Conservation (phyloP, 2,113 vertebrate genomes). For the Caloenas nicobarica region DNA sequence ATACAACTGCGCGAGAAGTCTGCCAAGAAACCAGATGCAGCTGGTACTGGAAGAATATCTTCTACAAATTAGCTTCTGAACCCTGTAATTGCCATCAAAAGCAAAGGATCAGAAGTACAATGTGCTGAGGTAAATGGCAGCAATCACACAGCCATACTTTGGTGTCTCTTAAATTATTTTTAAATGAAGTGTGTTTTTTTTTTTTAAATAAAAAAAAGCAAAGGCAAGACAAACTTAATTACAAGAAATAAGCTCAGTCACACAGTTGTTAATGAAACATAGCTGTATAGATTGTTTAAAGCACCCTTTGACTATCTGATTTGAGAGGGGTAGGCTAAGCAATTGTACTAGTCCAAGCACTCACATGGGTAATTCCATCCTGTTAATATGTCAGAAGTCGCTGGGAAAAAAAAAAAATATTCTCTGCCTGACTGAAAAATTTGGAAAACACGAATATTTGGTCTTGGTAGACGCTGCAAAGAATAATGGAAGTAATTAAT, state of each 20-base stretch:
- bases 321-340: not conserved
- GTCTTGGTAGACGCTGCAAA: not conserved
- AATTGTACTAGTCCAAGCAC: not conserved
- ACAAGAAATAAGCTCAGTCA: conserved; percentile 21
- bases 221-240: not conserved
- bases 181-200: not conserved
- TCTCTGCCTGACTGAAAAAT: not conserved
- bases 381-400: not conserved
- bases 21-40: conserved; percentile 30
- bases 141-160: not conserved
- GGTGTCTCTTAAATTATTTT: not conserved
- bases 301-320: not conserved
- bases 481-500: not conserved
- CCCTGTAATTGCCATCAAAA: conserved; percentile 12
- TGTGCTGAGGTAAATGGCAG: not conserved
- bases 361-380: not conserved
- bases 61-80: conserved; percentile 43
- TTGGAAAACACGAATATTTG: not conserved
- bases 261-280: conserved; percentile 6
- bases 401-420: not conserved
- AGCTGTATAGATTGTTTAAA: not conserved
- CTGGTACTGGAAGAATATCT: not conserved
- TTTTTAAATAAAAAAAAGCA: not conserved
- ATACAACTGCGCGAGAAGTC: conserved; percentile 26
- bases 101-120: not conserved